Evolutionary conservation across 1,140 invertebrate species (phyloP), one percentile per base, ranked within the genome.

Genomic region (Adoxophyes honmai): DNA sequence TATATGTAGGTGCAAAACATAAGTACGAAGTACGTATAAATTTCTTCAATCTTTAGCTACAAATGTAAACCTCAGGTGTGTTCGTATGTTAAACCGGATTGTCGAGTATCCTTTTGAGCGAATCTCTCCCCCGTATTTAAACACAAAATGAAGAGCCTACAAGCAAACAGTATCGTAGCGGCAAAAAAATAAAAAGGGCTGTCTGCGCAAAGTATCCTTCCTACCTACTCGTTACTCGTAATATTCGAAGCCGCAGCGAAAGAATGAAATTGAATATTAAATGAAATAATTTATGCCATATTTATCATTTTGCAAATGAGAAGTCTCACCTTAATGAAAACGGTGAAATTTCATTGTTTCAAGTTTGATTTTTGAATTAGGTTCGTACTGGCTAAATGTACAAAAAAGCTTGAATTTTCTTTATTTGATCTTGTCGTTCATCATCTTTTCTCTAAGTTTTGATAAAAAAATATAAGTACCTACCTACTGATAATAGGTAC

Each of bases 281-380:
- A 88, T 88, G 85, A 88, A 88, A 86, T 88, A 88, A 88, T 88
- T 88, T 88, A 88, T 88, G 85, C 75, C 85, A 86, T 88, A 88
- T 88, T 88, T 88, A 88, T 88, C 78, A 88, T 88, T 88, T 85
- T 80, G 85, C 82, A 86, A 88, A 88, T 85, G 84, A 85, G 82
- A 79, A 78, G 68, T 69, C 80, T 82, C 75, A 86, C 83, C 85
- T 88, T 88, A 84, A 88, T 88, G 85, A 88, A 84, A 87, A 78
- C 72, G 75, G 64, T 77, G 66, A 64, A 66, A 71, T 71, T 80
- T 76, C 70, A 48, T 18, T 48, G 42, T 48, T 48, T 48, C 18
- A 21, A 48, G 9, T n/a, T 44, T 37, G 14, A 11, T 14, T 11
- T 54, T 16, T 15, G 34, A 54, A 34, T 35, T 44, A n/a, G n/a